Evolutionary conservation across 2,888 invertebrate genomes (phyloP).

Genomic region (Sphecodes monilicornis): DNA sequence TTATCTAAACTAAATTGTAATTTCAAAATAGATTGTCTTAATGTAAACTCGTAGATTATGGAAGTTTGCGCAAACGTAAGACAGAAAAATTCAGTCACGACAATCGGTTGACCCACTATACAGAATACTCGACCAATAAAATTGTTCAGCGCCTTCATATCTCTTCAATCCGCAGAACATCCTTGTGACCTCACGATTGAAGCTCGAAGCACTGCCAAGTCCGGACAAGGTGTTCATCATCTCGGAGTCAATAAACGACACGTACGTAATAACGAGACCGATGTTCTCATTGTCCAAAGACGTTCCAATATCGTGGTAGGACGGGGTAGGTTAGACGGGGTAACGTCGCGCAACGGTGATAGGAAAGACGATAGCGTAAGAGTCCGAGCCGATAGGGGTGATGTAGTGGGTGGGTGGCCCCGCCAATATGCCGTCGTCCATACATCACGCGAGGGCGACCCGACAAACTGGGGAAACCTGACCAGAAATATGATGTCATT

Average conservation of each 20-base stretch:
- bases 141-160: not conserved
- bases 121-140: not conserved
- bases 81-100: not conserved
- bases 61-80: not conserved
- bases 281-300: constrained; percentile 25
- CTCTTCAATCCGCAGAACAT: not conserved
- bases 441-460: constrained; percentile 82
- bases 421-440: constrained; percentile 84
- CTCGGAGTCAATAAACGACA: constrained; percentile 34
- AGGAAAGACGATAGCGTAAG: constrained; percentile 69
- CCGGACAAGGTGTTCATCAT: constrained; percentile 15
- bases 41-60: not conserved
- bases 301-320: constrained; percentile 22
- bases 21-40: not conserved
- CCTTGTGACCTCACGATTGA: not conserved
- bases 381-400: constrained; percentile 79
- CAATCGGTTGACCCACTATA: too few relatives aligned
- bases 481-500: constrained; percentile 85
- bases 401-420: constrained; percentile 73
- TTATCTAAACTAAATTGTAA: not conserved
- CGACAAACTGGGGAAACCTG: constrained; percentile 84
- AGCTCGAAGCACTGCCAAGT: not conserved
- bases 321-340: constrained; percentile 24
- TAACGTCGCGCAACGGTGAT: constrained; percentile 58
- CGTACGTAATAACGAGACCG: constrained; percentile 37